phyloP scores from a whole-genome alignment of 2,888 invertebrate species.

The Plagiodera versicolora region DNA sequence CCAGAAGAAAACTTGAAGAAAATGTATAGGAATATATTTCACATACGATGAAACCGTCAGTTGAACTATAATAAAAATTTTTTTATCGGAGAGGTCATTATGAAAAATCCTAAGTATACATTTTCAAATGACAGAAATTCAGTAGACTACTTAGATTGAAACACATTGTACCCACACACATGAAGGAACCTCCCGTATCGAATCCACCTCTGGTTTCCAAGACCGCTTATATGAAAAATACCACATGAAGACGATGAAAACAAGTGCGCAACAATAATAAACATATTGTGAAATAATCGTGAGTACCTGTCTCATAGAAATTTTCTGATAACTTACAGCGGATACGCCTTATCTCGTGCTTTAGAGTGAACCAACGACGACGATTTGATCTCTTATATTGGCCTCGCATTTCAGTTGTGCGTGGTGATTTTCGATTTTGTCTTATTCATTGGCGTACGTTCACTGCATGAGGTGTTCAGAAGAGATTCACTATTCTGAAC shows the following conservation, averaged over 20 bases:
- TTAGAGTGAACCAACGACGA: conserved; percentile 16
- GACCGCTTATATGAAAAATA: neutral
- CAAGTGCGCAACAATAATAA: conserved; percentile 23
- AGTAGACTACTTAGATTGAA: no score
- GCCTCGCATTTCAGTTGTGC: conserved; percentile 24
- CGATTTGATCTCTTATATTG: conserved; percentile 25
- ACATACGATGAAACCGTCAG: no score
- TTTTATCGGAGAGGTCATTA: no score
- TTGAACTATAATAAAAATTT: no score
- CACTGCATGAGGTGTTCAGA: neutral
- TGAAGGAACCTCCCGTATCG: no score
- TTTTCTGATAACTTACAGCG: conserved; percentile 29
- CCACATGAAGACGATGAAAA: conserved; percentile 15
- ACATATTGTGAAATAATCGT: conserved; percentile 30
- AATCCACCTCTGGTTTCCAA: neutral
- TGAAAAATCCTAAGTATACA: no score
- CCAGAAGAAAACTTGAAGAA: no score
- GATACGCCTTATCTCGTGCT: conserved; percentile 22
- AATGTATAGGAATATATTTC: no score
- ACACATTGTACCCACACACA: no score
- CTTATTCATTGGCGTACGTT: neutral
- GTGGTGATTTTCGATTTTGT: conserved; percentile 26
- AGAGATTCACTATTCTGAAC: no score
- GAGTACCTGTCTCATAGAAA: conserved; percentile 32
- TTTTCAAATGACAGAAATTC: no score